Conservation (phyloP, 2,888 invertebrate genomes). For the Empis livida region DNA sequence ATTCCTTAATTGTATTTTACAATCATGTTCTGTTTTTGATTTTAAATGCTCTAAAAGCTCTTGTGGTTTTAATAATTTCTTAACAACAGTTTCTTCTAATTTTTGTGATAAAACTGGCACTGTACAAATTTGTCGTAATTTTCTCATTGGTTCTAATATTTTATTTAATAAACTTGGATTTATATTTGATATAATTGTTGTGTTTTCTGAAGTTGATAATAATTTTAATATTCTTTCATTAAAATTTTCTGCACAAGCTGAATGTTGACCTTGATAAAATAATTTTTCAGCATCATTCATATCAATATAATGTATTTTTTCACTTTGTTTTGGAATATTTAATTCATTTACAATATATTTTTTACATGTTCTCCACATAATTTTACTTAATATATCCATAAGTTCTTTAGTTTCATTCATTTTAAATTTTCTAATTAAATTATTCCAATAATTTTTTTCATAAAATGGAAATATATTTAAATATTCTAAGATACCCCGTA, state of each 20-base stretch:
- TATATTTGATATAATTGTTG: constrained; percentile 37
- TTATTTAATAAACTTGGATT: constrained; percentile 29
- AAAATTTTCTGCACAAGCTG: constrained; percentile 39
- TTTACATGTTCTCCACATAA: constrained; percentile 54
- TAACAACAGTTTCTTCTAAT: constrained; percentile 35
- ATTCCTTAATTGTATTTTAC: constrained; percentile 49
- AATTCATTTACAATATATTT: constrained; percentile 52
- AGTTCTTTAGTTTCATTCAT: constrained; percentile 10
- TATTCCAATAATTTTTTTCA: constrained; percentile 20
- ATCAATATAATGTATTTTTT: constrained; percentile 43
- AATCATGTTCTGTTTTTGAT: constrained; percentile 43
- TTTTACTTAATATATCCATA: constrained; percentile 11
- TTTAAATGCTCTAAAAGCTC: constrained; percentile 53
- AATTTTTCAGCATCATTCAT: constrained; percentile 62
- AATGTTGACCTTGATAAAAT: constrained; percentile 53
- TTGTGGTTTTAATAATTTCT: constrained; percentile 44
- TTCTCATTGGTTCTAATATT: constrained; percentile 42
- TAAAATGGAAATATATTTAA: constrained; percentile 29
- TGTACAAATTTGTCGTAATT: constrained; percentile 56
- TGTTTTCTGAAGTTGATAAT: constrained; percentile 17
- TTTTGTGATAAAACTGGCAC: constrained; percentile 45
- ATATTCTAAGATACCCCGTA: constrained; percentile 29
- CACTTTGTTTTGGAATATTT: constrained; percentile 49
- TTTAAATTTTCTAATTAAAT: constrained; percentile 20
- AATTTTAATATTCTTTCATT: constrained; percentile 34